Conservation (phyloP, 1,140 invertebrate genomes). For the Bemisia tabaci region DNA sequence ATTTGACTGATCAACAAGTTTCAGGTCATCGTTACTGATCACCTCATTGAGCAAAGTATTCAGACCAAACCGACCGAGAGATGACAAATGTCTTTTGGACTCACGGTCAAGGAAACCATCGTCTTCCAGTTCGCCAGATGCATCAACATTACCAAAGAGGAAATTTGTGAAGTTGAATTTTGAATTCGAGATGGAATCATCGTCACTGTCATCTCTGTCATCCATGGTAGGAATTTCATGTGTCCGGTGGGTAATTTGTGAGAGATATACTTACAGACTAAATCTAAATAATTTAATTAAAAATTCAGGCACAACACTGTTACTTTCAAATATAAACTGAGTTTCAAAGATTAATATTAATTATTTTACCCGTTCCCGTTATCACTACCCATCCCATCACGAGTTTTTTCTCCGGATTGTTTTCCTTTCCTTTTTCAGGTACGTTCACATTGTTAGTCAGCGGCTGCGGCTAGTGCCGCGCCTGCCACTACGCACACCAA, state of each 20-base stretch:
- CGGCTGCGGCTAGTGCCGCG: no score
- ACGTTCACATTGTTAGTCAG: no score
- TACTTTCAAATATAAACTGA: no score
- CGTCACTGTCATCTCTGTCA: slow-evolving; percentile 24
- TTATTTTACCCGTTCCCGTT: no score
- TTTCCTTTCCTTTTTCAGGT: no score
- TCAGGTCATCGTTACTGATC: slow-evolving; percentile 37
- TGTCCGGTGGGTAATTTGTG: slow-evolving; percentile 3
- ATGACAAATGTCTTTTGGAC: slow-evolving; percentile 59
- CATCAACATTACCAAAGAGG: slow-evolving; percentile 93
- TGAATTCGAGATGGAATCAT: slow-evolving; percentile 45
- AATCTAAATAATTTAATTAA: neutral
- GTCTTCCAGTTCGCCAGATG: slow-evolving; percentile 75
- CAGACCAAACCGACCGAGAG: slow-evolving; percentile 58
- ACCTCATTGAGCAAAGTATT: slow-evolving; percentile 69
- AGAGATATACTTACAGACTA: neutral
- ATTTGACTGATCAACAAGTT: slow-evolving; percentile 27
- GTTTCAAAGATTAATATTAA: no score
- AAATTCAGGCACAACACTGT: no score
- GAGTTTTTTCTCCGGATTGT: no score
- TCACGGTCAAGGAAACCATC: slow-evolving; percentile 74
- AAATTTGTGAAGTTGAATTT: slow-evolving; percentile 71
- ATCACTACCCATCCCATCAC: no score
- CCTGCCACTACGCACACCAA: no score
- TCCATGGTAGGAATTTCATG: no score